phyloP scores from a whole-genome alignment of 2,888 invertebrate species.

The Ectemnius continuus region DNA sequence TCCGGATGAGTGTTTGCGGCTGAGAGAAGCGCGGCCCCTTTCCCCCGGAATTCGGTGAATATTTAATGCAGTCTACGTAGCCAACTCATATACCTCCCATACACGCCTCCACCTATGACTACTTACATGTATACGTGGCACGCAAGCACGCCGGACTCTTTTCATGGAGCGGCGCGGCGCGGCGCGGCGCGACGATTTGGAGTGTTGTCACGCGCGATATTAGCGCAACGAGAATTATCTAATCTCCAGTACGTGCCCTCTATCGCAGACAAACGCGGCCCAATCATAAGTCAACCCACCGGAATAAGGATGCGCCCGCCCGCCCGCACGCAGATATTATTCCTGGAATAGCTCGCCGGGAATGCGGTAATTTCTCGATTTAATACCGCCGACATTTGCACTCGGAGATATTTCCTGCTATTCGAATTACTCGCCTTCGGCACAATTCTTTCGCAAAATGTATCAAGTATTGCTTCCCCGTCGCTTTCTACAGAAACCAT shows the following conservation, averaged over 20 bases:
- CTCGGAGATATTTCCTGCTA: no score
- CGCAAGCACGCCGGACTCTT: slow-evolving; percentile 14
- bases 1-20: slow-evolving; percentile 25
- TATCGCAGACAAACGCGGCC: slow-evolving; percentile 22
- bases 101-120: slow-evolving; percentile 13
- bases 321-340: no score
- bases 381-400: slow-evolving; percentile 9
- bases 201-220: slow-evolving; percentile 42
- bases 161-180: slow-evolving; percentile 32
- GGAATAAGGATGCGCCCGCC: no score
- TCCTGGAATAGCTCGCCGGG: neutral
- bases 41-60: neutral
- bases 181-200: no score
- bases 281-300: slow-evolving; percentile 29
- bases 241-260: slow-evolving; percentile 52
- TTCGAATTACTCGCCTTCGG: no score
- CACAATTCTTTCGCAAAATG: no score
- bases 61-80: slow-evolving; percentile 13
- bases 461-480: no score
- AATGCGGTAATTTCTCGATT: slow-evolving; percentile 14
- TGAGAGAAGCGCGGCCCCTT: slow-evolving; percentile 18
- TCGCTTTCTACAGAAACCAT: no score
- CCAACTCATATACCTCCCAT: no score
- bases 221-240: slow-evolving; percentile 49
- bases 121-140: slow-evolving; percentile 3